Evolutionary conservation across 2,113 vertebrate species (phyloP).

Genomic region (Puma concolor): DNA sequence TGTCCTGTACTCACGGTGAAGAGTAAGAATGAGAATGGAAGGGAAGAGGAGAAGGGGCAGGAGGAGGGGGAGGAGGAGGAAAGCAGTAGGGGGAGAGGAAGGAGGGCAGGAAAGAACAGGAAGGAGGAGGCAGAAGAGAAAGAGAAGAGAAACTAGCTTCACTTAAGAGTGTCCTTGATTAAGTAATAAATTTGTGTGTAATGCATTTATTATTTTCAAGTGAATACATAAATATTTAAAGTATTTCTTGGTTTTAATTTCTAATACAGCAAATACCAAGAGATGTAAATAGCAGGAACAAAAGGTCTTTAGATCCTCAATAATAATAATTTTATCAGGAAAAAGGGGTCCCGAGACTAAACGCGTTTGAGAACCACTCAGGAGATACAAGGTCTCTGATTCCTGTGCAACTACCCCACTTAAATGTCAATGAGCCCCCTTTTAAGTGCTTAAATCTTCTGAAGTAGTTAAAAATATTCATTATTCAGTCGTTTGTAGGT

Average conservation of each 20-base stretch:
- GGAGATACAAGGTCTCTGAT: background rate
- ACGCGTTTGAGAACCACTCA: background rate
- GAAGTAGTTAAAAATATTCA: slow-evolving; percentile 43
- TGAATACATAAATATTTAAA: slow-evolving; percentile 9
- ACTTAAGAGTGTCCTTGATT: background rate
- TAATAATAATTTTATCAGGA: background rate
- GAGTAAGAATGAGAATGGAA: background rate
- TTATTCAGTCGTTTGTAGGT: background rate
- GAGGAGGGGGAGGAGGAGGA: accelerated
- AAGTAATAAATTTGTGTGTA: background rate
- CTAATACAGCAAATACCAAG: background rate
- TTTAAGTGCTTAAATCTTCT: background rate
- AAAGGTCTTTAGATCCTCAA: background rate
- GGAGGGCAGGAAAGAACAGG: background rate
- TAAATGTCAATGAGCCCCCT: slow-evolving; percentile 13
- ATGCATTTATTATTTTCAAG: background rate
- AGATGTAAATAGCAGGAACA: background rate
- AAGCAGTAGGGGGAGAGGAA: background rate
- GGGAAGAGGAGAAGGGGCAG: accelerated
- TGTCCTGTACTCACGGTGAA: background rate
- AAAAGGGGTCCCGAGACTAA: background rate
- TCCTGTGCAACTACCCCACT: background rate
- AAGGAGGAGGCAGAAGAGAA: too few species aligned
- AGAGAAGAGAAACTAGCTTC: background rate
- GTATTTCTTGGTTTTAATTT: background rate